phyloP scores from a whole-genome alignment of 2,113 vertebrate species.

The Sarotherodon lohbergeri region DNA sequence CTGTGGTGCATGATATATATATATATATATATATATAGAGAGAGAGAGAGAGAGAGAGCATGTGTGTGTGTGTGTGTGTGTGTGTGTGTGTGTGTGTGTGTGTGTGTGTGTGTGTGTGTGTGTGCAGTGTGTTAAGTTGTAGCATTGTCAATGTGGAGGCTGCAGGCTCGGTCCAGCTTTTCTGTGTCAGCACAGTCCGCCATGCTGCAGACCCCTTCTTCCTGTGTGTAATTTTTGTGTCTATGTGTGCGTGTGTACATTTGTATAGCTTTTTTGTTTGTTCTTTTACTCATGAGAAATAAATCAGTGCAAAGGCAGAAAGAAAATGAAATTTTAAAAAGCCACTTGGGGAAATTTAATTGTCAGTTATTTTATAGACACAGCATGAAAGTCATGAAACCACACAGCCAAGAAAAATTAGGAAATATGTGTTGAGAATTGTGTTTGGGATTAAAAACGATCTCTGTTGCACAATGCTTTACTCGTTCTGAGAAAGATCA shows the following conservation, averaged over 20 bases:
- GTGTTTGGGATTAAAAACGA: neutral
- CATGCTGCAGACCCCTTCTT: conserved; percentile 41
- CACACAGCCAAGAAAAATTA: neutral
- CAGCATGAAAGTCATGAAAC: neutral
- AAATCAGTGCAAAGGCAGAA: neutral
- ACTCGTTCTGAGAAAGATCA: neutral
- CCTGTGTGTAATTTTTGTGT: neutral
- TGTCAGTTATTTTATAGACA: neutral
- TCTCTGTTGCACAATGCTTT: neutral
- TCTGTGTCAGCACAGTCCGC: conserved; percentile 32
- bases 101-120: neutral
- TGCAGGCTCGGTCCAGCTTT: conserved; percentile 10
- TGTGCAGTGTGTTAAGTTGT: neutral
- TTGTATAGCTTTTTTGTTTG: neutral
- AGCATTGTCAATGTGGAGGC: neutral
- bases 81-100: neutral
- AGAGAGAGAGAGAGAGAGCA: neutral
- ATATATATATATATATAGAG: too few species aligned
- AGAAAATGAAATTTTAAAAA: neutral
- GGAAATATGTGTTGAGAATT: neutral
- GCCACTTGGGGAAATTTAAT: neutral
- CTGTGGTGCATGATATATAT: neutral
- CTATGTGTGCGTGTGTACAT: neutral
- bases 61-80: neutral
- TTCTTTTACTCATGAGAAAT: neutral